phyloP scores from a whole-genome alignment of 1,140 invertebrate genomes.

The Zophobas atratus region DNA sequence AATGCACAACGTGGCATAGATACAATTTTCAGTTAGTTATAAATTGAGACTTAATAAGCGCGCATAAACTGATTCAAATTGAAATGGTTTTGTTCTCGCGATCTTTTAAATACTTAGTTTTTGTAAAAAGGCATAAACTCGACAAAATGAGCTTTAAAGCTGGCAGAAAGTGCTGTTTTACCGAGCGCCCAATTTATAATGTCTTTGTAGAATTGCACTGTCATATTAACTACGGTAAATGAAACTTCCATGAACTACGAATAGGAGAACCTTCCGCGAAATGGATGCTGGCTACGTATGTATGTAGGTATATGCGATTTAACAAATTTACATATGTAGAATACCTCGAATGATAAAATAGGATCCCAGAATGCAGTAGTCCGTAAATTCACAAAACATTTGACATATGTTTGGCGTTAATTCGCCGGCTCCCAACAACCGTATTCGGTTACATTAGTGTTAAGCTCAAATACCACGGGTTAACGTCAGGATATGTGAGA shows the following conservation, averaged over 20 bases:
- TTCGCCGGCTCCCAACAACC: slow-evolving; percentile 44
- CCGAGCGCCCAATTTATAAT: slow-evolving; percentile 20
- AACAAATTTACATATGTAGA: slow-evolving; percentile 47
- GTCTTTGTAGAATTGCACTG: slow-evolving; percentile 3
- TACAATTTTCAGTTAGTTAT: not conserved
- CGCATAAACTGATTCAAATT: not conserved
- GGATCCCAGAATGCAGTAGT: slow-evolving; percentile 42
- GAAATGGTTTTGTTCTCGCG: not conserved
- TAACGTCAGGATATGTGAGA: slow-evolving; percentile 37
- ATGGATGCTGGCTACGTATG: slow-evolving; percentile 11
- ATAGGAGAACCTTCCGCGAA: slow-evolving; percentile 11
- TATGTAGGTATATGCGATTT: slow-evolving; percentile 42
- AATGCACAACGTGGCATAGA: not conserved
- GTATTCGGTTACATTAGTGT: slow-evolving; percentile 50
- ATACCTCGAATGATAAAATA: slow-evolving; percentile 47
- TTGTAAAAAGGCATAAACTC: not conserved
- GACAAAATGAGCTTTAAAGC: slow-evolving; percentile 9
- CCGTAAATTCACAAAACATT: slow-evolving; percentile 54
- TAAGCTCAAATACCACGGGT: slow-evolving; percentile 37
- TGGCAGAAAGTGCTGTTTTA: slow-evolving; percentile 1
- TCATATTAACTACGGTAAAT: slow-evolving; percentile 36
- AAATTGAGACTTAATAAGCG: slow-evolving; percentile 8
- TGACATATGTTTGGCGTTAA: slow-evolving; percentile 52
- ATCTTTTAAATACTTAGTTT: not conserved
- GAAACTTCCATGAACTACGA: slow-evolving; percentile 25